These are phyloP conservation scores for Conops quadrifasciatus DNA, from an alignment of 2,888 invertebrate genomes.

Conservation along the genomic window DNA sequence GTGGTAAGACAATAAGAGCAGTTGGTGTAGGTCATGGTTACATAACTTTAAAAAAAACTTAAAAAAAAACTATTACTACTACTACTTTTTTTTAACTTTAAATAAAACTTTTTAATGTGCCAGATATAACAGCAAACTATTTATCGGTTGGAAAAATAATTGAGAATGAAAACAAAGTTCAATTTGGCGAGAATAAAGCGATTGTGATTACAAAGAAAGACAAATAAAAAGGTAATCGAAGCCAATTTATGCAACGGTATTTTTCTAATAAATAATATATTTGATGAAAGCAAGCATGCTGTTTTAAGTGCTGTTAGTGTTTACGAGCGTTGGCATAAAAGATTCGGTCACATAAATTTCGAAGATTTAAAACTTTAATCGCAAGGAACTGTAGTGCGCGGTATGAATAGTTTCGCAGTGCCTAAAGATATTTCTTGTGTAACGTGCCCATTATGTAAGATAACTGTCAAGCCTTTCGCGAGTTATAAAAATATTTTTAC, in stretches of 20 bases:
- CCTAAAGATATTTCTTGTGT: constrained; percentile 6
- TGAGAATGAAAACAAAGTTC: no score
- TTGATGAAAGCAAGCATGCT: not conserved
- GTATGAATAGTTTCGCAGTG: constrained; percentile 7
- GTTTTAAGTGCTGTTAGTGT: not conserved
- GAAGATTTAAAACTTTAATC: not conserved
- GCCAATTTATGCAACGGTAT: not conserved
- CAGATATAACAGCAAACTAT: not conserved
- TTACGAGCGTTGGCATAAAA: constrained; percentile 2
- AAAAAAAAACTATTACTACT: no score
- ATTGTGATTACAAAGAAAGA: constrained; percentile 17
- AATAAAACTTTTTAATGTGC: constrained; percentile 1
- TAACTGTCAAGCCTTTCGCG: no score
- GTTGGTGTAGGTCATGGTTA: constrained; percentile 1
- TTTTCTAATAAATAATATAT: constrained; percentile 6
- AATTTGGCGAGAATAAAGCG: no score
- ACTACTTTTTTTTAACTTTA: no score
- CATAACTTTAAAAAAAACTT: no score
- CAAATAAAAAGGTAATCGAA: constrained; percentile 32
- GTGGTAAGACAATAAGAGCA: not conserved
- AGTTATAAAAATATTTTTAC: constrained; percentile 1
- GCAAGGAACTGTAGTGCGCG: not conserved
- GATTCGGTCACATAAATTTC: constrained; percentile 6
- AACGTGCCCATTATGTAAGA: no score
- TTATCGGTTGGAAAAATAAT: no score